Percentiles rank a stretch among this genome's conserved stretches.
These are phyloP conservation scores for Hyposoter dolosus DNA, from an alignment of 2,888 invertebrate species.

Conservation along the genomic window DNA sequence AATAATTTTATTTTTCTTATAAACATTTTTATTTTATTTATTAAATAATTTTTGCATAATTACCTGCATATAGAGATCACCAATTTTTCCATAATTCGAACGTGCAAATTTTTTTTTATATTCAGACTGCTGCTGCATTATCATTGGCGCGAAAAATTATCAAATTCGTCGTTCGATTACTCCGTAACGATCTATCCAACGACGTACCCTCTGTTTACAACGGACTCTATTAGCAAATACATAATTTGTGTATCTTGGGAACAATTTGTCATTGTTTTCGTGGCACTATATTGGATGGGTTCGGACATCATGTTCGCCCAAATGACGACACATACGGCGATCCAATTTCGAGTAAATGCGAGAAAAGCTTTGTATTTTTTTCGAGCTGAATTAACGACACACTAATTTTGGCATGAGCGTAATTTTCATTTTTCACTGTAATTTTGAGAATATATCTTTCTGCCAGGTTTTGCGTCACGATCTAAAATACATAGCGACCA, in stretches of 20 bases:
- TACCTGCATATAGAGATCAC: too few species aligned
- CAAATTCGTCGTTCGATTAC: constrained; percentile 64
- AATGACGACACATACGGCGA: constrained; percentile 64
- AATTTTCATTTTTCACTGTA: not conserved
- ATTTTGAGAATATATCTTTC: not conserved
- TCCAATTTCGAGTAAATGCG: constrained; percentile 65
- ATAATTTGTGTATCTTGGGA: constrained; percentile 65
- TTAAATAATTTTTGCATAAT: too few species aligned
- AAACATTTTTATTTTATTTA: too few species aligned
- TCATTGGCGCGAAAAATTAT: constrained; percentile 22
- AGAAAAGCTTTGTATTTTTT: not conserved
- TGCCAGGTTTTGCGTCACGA: constrained; percentile 60
- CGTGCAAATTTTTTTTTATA: not conserved
- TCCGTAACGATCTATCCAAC: constrained; percentile 66
- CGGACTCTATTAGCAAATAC: constrained; percentile 58
- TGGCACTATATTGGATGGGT: constrained; percentile 67
- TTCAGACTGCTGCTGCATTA: constrained; percentile 57
- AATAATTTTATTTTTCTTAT: too few species aligned
- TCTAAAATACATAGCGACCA: constrained; percentile 49
- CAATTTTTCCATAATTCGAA: not conserved
- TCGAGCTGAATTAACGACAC: not conserved
- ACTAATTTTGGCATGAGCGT: not conserved
- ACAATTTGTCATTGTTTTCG: constrained; percentile 63
- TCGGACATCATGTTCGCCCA: constrained; percentile 68
- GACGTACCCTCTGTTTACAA: constrained; percentile 58